Conservation (phyloP, 2,888 invertebrate species). For the Crossocerus cetratus region DNA sequence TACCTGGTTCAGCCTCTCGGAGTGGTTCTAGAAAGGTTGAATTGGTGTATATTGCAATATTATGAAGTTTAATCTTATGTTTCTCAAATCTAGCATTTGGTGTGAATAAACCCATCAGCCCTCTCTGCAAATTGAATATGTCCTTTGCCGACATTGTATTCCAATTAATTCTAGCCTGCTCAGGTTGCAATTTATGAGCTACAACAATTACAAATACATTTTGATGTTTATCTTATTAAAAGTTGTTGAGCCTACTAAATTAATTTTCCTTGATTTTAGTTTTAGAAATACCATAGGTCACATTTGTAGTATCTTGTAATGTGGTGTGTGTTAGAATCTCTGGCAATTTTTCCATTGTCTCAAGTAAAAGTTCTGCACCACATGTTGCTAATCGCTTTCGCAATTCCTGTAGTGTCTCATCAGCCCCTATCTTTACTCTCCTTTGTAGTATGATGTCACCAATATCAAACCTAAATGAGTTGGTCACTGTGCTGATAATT, state of each 20-base stretch:
- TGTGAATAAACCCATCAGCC: slow-evolving; percentile 82
- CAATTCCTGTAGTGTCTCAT: slow-evolving; percentile 83
- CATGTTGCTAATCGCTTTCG: slow-evolving; percentile 82
- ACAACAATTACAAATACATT: slow-evolving; percentile 68
- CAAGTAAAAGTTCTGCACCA: slow-evolving; percentile 84
- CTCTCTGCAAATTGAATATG: slow-evolving; percentile 85
- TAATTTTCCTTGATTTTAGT: too few species aligned
- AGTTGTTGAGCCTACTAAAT: too few species aligned
- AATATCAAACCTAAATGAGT: slow-evolving; percentile 83
- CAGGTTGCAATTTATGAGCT: slow-evolving; percentile 86
- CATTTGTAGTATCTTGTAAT: slow-evolving; percentile 81
- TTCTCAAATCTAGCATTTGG: slow-evolving; percentile 82
- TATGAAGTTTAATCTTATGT: slow-evolving; percentile 81
- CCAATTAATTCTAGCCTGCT: slow-evolving; percentile 84
- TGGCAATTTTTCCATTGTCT: slow-evolving; percentile 82
- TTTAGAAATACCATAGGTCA: slow-evolving; percentile 83
- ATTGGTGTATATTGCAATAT: slow-evolving; percentile 75
- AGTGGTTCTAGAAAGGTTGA: slow-evolving; percentile 12
- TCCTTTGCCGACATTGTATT: slow-evolving; percentile 80
- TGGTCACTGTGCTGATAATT: slow-evolving; percentile 23
- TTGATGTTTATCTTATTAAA: neutral
- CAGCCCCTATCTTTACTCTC: slow-evolving; percentile 78
- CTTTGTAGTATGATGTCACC: slow-evolving; percentile 84
- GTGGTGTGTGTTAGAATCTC: slow-evolving; percentile 79
- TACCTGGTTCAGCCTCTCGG: slow-evolving; percentile 65